Percentiles rank a stretch among this genome's conserved stretches.
Evolutionary conservation across 2,113 vertebrate species (phyloP).

Genomic region (Labrus mixtus): DNA sequence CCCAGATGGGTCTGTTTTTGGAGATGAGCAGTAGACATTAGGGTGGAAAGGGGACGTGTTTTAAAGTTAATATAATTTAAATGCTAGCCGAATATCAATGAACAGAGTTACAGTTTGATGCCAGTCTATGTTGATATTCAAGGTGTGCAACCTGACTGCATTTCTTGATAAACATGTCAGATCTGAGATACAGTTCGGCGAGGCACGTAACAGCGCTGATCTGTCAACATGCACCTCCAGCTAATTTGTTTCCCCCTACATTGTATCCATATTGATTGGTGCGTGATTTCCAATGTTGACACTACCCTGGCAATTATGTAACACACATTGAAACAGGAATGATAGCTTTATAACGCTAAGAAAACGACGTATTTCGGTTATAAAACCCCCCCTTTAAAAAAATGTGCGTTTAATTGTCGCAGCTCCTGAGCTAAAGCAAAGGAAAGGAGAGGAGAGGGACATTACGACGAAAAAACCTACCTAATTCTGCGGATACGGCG

Average conservation of each 20-base stretch:
- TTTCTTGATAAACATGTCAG: neutral
- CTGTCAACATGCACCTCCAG: slow-evolving; percentile 5
- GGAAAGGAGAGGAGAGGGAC: slow-evolving; percentile 34
- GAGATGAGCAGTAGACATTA: neutral
- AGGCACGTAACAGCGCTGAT: slow-evolving; percentile 8
- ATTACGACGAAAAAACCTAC: slow-evolving; percentile 66
- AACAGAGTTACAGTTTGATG: neutral
- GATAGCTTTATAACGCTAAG: rapidly evolving
- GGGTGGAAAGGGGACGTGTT: neutral
- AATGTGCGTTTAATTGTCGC: slow-evolving; percentile 36
- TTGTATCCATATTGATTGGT: neutral
- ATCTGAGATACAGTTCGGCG: neutral
- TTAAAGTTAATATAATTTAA: neutral
- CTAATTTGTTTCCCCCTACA: neutral
- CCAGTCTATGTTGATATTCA: neutral
- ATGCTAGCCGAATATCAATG: neutral
- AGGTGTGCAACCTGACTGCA: slow-evolving; percentile 5
- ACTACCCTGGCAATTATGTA: slow-evolving; percentile 34
- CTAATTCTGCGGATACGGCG: slow-evolving; percentile 62
- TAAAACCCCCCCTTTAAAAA: neutral
- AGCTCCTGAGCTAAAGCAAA: slow-evolving; percentile 22
- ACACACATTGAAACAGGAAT: neutral
- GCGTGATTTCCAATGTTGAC: neutral
- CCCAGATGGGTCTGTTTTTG: neutral
- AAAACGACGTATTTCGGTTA: neutral